Evolutionary conservation across 2,797 vertebrate species (phyloP), one percentile per base, ranked within the genome.

Genomic region (Lithobates sylvaticus): DNA sequence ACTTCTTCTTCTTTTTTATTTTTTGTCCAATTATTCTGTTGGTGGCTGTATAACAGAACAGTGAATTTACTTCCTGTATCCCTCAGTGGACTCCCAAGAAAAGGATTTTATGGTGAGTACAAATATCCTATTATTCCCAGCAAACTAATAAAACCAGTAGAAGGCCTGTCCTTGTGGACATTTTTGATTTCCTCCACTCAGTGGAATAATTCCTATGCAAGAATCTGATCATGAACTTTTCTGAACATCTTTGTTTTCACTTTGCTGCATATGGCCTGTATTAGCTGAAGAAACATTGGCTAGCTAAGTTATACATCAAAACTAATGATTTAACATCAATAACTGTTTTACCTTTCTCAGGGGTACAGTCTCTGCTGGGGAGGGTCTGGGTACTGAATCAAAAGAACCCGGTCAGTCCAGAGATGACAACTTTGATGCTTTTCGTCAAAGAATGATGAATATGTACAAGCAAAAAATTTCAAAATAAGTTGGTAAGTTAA

Each of bases 361-460:
- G 91, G 94, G 93, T 32, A 88, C 93, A 1, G 91, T 94, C 72
- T 95, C 95, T 0, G 92, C 92, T 86, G 94, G 95, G 89, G 93
- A 93, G 88, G 94, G 95, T 75, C 77, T 95, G 90, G 94, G 93
- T 32, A 90, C 91, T 76, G 91, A 91, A 2, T 91, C 90, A 79
- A 77, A 72, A 50, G 90, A 90, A 3, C 90, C 93, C 26, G 92
- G 89, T 29, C 90, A 91, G 36, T 65, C 78, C 58, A 13, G 39
- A 44, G 93, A 94, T 78, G 94, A 95, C 78, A 94, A 94, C 0
- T 96, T 95, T 83, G 94, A 94, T 27, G 89, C 92, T 77, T 96
- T 95, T 90, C 93, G 95, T 8, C 94, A 95, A 87, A 93, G 95
- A 86, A 96, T 96, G 95, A 96, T 95, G 89, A 91, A 94, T 79